Percentiles rank a stretch among this genome's conserved stretches.
Conservation (phyloP, 2,113 vertebrate species). For the Epinephelus cyanopodus region DNA sequence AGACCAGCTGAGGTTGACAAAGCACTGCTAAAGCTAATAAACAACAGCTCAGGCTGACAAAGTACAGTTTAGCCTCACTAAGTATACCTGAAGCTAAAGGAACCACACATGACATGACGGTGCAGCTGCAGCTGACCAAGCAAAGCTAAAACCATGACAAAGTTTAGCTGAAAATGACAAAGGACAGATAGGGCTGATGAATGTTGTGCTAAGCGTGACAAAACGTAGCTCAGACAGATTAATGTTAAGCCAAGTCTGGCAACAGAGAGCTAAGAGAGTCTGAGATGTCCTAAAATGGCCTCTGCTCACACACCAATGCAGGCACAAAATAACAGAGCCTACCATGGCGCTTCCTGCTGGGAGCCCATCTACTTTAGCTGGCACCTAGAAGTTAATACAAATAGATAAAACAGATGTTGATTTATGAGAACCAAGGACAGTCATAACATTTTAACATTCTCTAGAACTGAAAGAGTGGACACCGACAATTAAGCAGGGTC, state of each 20-base stretch:
- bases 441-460: neutral
- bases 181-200: constrained; percentile 7
- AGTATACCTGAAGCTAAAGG: neutral
- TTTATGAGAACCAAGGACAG: neutral
- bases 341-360: constrained; percentile 60
- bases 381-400: constrained; percentile 46
- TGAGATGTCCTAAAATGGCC: constrained; percentile 30
- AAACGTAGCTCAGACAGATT: constrained; percentile 25
- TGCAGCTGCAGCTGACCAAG: neutral
- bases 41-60: too few species aligned
- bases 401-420: constrained; percentile 10
- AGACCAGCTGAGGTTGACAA: neutral
- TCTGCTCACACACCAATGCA: constrained; percentile 4
- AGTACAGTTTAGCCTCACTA: neutral
- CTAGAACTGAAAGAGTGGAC: neutral
- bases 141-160: neutral
- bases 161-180: constrained; percentile 19
- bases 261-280: neutral
- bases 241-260: constrained; percentile 32
- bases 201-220: constrained; percentile 19
- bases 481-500: constrained; percentile 31
- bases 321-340: constrained; percentile 33
- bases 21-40: too few species aligned
- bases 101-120: neutral
- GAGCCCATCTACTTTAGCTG: constrained; percentile 62